phyloP scores from a whole-genome alignment of 2,113 vertebrate species.

The Emberiza fucata region DNA sequence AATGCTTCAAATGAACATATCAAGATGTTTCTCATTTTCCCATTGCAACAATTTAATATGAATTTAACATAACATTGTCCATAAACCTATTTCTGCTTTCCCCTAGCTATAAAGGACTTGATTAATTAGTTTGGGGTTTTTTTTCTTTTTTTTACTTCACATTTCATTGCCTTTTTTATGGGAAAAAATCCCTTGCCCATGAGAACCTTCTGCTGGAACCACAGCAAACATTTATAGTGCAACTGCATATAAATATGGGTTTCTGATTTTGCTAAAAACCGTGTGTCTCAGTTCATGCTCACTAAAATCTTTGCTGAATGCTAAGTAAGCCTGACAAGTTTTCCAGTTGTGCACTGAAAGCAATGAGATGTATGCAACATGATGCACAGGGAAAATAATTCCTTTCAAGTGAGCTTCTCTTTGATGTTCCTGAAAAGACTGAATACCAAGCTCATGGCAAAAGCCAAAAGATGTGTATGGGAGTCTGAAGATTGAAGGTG shows the following conservation, averaged over 20 bases:
- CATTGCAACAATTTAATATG: background rate
- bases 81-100: background rate
- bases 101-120: background rate
- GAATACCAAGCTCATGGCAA: background rate
- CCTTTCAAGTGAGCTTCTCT: background rate
- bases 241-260: background rate
- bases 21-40: background rate
- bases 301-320: background rate
- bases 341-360: background rate
- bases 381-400: background rate
- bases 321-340: background rate
- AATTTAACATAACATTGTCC: background rate
- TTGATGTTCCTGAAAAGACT: background rate
- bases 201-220: background rate
- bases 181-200: background rate
- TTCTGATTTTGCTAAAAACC: background rate
- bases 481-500: background rate
- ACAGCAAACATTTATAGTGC: background rate
- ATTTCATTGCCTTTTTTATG: background rate
- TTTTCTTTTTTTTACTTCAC: background rate
- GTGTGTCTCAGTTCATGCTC: background rate
- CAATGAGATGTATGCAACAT: background rate
- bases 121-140: background rate
- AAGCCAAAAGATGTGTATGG: background rate
- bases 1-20: background rate